Base-by-base conservation (phyloP, 2,888 invertebrate genomes). In the Drosophila aldrichi region DNA sequence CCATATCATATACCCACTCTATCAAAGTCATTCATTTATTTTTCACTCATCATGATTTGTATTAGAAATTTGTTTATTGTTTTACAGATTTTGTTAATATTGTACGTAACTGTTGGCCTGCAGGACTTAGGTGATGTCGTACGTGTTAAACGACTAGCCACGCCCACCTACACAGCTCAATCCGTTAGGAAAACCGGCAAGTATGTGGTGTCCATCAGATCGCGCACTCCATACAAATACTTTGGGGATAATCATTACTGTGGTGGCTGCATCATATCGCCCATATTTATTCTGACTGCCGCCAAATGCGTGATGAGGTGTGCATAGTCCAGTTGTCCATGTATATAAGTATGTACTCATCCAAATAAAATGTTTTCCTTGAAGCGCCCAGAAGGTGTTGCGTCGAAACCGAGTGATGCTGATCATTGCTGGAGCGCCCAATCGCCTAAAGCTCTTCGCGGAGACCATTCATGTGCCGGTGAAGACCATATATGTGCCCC, bases 241-340 rank as follows among this genome's bases (percentile, higher is more conserved):
- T 88, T 77, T 36, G 85, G 89, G 0, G 85, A 85, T 38, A 86
- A 89, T 66, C 85, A 85, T 49, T 86, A 54, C 48, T 85, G 85
- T 49, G 81, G 71, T 7, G 85, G 89, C 0, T 25, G 49, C 9
- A 81, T 85, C 14, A 40, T 85, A 2, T 75, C 77, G 6, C 3
- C 12, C 0, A n/a, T 7, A 8, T 79, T 70, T 54, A 64, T 89
- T 12, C 14, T 86, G 14, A 89, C 88, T 3, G 69, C 89, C 3
- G 86, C 82, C 0, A 68, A 65, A 16, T 86, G 86, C 38, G 72
- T 69, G 16, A 88, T 86, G 80, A 65, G 76, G 85, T 86, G 85
- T 86, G 64, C 34, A 88, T 82, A 63, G 44, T 49, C 32, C 9
- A 36, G 18, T 4, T 34, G 44, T 10, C 32, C 2, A 32, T n/a